Percentiles rank a stretch among this genome's conserved stretches.
Evolutionary conservation across 2,797 vertebrate genomes (phyloP).

Genomic region (Echiichthys vipera): DNA sequence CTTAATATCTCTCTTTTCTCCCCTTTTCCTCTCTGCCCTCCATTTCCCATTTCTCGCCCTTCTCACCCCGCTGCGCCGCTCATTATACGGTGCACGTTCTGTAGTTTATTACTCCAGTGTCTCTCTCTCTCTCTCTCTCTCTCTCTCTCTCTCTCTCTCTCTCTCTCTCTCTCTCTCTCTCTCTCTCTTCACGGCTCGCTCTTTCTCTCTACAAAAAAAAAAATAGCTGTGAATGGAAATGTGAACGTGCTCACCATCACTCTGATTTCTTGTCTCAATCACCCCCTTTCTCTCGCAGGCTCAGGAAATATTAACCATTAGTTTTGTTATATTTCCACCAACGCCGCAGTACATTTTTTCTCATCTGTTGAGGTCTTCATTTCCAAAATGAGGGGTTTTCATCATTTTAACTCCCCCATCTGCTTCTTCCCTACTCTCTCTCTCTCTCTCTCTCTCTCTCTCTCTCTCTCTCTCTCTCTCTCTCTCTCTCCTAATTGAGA

Average conservation of each 20-base stretch:
- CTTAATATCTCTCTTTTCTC: conserved; percentile 40
- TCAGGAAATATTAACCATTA: conserved; percentile 1
- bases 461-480: too few species aligned
- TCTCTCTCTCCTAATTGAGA: too few species aligned
- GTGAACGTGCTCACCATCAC: conserved; percentile 5
- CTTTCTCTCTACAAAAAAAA: neutral
- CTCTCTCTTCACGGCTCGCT: conserved; percentile 1
- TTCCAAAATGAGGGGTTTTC: conserved; percentile 38
- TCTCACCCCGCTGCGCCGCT: conserved; percentile 25
- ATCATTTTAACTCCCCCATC: conserved; percentile 51
- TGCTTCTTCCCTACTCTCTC: conserved; percentile 19
- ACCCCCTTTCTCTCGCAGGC: neutral
- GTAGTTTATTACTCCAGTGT: conserved; percentile 36
- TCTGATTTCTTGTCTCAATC: conserved; percentile 18
- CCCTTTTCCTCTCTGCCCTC: conserved; percentile 2
- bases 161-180: conserved; percentile 11
- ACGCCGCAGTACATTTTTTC: conserved; percentile 17
- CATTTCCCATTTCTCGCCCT: conserved; percentile 27
- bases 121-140: conserved; percentile 17
- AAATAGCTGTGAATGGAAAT: conserved; percentile 17
- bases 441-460: too few species aligned
- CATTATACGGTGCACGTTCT: conserved; percentile 46
- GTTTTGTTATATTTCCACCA: conserved; percentile 22
- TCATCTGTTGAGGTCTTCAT: conserved; percentile 31
- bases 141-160: neutral